These are phyloP conservation scores for Paramormyrops kingsleyae DNA, from an alignment of 2,113 vertebrate species.

Conservation along the genomic window DNA sequence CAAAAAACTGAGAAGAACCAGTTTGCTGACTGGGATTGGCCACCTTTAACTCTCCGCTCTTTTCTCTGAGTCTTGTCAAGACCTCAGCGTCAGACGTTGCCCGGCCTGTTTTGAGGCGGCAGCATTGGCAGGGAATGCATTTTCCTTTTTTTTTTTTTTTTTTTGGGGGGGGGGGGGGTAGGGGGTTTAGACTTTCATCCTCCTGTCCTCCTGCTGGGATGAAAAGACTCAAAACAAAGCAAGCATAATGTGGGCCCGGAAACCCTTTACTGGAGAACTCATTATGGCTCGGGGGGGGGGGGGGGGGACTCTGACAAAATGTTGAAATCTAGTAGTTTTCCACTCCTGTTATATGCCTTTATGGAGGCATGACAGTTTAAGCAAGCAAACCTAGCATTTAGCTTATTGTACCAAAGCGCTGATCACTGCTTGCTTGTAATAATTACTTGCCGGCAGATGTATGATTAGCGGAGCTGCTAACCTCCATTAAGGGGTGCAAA, in stretches of 20 bases:
- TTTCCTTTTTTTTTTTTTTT: not conserved
- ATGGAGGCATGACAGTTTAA: not conserved
- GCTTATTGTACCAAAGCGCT: not conserved
- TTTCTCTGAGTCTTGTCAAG: not conserved
- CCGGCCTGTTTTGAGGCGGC: not conserved
- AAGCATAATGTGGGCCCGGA: constrained; percentile 43
- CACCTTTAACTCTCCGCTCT: not conserved
- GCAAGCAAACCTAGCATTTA: not conserved
- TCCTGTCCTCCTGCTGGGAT: not conserved
- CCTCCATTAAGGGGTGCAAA: not conserved
- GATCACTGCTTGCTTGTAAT: not conserved
- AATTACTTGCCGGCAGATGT: not conserved
- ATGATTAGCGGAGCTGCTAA: not conserved
- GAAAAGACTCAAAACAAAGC: constrained; percentile 33
- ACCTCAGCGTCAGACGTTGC: not conserved
- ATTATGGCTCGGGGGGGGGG: constrained; percentile 2
- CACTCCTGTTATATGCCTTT: not conserved
- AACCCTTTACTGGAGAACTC: constrained; percentile 47
- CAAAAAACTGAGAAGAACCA: not conserved
- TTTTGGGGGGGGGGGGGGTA: not conserved
- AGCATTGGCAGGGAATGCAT: not conserved
- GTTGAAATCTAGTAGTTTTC: not conserved
- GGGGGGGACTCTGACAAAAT: not conserved
- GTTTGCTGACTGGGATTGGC: not conserved
- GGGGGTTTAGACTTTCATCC: not conserved